Evolutionary conservation across 2,797 vertebrate species (phyloP).

Genomic region (Microtus obscurus): DNA sequence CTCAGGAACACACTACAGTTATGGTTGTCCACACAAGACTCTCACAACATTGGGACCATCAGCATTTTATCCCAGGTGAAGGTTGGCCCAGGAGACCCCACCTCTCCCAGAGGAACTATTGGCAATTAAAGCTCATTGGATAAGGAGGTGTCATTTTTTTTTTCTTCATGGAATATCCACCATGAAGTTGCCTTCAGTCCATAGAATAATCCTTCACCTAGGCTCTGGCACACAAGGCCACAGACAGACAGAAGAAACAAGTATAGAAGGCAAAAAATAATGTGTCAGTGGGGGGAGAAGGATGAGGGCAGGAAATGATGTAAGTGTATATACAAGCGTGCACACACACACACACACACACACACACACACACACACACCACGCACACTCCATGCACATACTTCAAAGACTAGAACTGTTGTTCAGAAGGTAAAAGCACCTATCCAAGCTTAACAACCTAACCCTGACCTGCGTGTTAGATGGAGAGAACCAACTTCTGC

Average conservation of each 20-base stretch:
- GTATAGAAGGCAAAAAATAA: no score
- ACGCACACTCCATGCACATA: not conserved
- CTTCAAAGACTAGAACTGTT: not conserved
- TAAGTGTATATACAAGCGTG: no score
- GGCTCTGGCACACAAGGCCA: not conserved
- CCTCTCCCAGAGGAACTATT: not conserved
- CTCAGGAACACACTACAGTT: not conserved
- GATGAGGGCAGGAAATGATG: not conserved
- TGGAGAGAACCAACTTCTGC: not conserved
- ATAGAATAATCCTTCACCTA: not conserved
- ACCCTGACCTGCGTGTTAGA: not conserved
- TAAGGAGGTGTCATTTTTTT: not conserved
- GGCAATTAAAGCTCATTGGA: not conserved
- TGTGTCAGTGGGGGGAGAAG: not conserved
- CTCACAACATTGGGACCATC: not conserved
- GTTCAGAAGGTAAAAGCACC: not conserved
- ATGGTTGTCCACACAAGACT: not conserved
- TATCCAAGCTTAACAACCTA: not conserved
- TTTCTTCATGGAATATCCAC: not conserved
- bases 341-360: no score
- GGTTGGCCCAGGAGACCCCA: not conserved
- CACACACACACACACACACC: no score
- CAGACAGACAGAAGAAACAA: not conserved
- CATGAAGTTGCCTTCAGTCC: not conserved
- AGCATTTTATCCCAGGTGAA: not conserved